Evolutionary conservation across 1,140 invertebrate genomes (phyloP).

Genomic region (Philaenus spumarius): DNA sequence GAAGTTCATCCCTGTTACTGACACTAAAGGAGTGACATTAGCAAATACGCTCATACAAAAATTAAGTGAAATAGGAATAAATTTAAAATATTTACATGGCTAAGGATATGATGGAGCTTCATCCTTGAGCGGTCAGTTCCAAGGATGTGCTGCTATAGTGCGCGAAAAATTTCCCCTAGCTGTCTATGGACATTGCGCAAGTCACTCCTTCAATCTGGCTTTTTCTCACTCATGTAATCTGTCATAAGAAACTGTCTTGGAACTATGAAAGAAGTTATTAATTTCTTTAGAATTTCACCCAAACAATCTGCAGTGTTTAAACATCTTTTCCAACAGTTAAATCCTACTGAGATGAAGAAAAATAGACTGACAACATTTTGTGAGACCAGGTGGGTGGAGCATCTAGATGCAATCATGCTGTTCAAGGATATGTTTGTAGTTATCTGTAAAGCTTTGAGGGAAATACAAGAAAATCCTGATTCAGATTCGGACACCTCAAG

Average conservation of each 20-base stretch:
- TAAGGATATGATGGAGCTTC: no score
- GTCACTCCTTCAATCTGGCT: slow-evolving; percentile 18
- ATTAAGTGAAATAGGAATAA: slow-evolving; percentile 9
- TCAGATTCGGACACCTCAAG: slow-evolving; percentile 12
- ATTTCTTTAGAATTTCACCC: slow-evolving; percentile 12
- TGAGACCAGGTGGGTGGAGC: slow-evolving; percentile 22
- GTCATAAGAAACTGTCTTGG: slow-evolving; percentile 19
- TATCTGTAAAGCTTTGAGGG: slow-evolving; percentile 12
- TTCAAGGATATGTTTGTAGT: slow-evolving; percentile 8
- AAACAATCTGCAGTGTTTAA: slow-evolving; percentile 8
- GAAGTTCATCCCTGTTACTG: slow-evolving; percentile 4
- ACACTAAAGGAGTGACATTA: background rate
- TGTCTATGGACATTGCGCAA: slow-evolving; percentile 15
- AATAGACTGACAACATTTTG: slow-evolving; percentile 18
- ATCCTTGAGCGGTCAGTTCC: background rate
- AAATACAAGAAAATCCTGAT: slow-evolving; percentile 14
- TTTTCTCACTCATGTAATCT: slow-evolving; percentile 15
- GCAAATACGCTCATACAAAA: background rate
- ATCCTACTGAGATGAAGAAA: slow-evolving; percentile 10
- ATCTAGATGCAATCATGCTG: no score
- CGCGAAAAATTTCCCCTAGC: slow-evolving; percentile 5
- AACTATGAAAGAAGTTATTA: slow-evolving; percentile 16
- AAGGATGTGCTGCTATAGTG: slow-evolving; percentile 10
- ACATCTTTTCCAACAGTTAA: background rate
- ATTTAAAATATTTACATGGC: background rate